Conservation (phyloP, 2,888 invertebrate species). For the Crocallis elinguaria region DNA sequence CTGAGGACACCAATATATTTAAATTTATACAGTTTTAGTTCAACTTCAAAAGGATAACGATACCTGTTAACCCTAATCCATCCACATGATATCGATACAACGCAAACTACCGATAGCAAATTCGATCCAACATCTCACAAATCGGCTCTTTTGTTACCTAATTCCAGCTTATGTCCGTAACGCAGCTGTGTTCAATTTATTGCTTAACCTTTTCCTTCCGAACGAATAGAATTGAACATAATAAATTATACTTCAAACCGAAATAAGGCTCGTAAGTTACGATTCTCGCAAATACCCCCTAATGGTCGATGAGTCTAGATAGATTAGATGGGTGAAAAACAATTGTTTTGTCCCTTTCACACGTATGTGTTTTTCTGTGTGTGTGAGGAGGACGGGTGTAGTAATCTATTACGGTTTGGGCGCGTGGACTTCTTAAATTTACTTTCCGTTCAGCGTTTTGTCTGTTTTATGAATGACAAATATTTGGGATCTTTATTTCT, state of each 20-base stretch:
- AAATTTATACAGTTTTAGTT: not conserved
- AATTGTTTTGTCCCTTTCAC: slow-evolving; percentile 33
- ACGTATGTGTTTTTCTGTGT: not conserved
- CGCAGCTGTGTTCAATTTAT: slow-evolving; percentile 78
- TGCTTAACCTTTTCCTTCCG: slow-evolving; percentile 79
- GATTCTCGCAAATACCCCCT: slow-evolving; percentile 67
- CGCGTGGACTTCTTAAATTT: slow-evolving; percentile 31
- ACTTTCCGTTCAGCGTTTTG: not conserved
- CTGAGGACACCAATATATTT: too few relatives aligned
- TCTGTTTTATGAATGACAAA: not conserved
- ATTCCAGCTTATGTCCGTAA: slow-evolving; percentile 76
- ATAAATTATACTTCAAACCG: slow-evolving; percentile 84
- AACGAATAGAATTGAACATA: slow-evolving; percentile 79
- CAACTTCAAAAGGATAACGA: not conserved
- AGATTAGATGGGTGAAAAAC: slow-evolving; percentile 67
- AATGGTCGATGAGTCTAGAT: slow-evolving; percentile 73
- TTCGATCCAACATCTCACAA: slow-evolving; percentile 59
- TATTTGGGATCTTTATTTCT: not conserved
- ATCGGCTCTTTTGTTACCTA: slow-evolving; percentile 77
- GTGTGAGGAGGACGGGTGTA: slow-evolving; percentile 21
- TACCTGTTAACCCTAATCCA: not conserved
- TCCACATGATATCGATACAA: slow-evolving; percentile 8
- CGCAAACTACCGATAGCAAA: slow-evolving; percentile 27
- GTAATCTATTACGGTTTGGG: slow-evolving; percentile 34
- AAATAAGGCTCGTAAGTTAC: slow-evolving; percentile 80